Evolutionary conservation across 1,140 invertebrate species (phyloP).

Genomic region (Sogatella furcifera): DNA sequence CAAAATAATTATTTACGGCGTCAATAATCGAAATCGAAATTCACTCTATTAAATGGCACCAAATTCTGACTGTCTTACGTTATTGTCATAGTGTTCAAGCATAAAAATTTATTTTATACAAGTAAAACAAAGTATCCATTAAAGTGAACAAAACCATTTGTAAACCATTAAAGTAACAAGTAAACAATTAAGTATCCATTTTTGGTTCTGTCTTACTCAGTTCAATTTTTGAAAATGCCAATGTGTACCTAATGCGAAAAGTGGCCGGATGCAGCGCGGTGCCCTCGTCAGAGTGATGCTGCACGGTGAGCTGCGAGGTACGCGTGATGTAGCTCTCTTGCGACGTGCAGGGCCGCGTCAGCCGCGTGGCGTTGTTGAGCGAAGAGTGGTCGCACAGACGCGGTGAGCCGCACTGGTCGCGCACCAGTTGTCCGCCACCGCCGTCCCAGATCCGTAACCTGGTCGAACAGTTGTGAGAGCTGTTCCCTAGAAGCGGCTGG

Average conservation of each 20-base stretch:
- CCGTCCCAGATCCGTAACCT: constrained; percentile 50
- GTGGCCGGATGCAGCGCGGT: constrained; percentile 39
- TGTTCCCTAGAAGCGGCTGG: constrained; percentile 22
- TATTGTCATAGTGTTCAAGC: too few relatives aligned
- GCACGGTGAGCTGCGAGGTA: constrained; percentile 30
- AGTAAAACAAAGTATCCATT: too few relatives aligned
- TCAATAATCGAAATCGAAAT: too few relatives aligned
- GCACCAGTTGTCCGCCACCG: constrained; percentile 32
- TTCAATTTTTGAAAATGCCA: too few relatives aligned
- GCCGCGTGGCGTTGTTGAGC: constrained; percentile 56
- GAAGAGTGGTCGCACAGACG: constrained; percentile 71
- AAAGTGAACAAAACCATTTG: too few relatives aligned
- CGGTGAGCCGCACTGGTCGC: constrained; percentile 66
- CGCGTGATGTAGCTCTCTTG: constrained; percentile 70
- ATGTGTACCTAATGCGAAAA: constrained; percentile 7
- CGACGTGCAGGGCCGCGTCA: constrained; percentile 58
- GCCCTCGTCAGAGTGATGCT: constrained; percentile 29
- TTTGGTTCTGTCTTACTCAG: too few relatives aligned
- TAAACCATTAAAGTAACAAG: too few relatives aligned
- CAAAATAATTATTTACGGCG: too few relatives aligned
- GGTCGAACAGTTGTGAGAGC: constrained; percentile 35
- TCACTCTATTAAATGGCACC: too few relatives aligned
- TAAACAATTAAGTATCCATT: too few relatives aligned
- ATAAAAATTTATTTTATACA: too few relatives aligned
- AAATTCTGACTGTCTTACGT: too few relatives aligned